Evolutionary conservation across 1,140 invertebrate species (phyloP), one percentile per base, ranked within the genome.

Genomic region (Lasioglossum albipes): DNA sequence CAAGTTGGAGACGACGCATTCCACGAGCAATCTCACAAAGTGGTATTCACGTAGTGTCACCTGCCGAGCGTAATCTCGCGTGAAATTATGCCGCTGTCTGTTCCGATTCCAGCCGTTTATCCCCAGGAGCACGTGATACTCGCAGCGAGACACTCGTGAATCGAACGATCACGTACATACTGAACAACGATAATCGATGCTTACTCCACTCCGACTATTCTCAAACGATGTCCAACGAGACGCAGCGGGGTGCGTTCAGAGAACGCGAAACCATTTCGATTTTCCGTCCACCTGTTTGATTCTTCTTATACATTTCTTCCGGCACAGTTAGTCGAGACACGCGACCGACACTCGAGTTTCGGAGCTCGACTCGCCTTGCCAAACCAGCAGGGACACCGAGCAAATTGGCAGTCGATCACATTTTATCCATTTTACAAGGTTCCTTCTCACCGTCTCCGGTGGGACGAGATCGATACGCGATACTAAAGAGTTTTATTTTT

Each of bases 261-360:
- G 3, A 27, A 16, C 13, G n/a, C 9, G 2, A 16, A 22, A 41
- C 13, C 18, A 16, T 9, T 10, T 42, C 6, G 36, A 12, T 59
- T 66, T 54, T 64, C 67, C 54, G 72, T 85, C 74, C 83, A 84
- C 73, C 65, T 77, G 79, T 82, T 85, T 82, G 74, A 84, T 82
- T 85, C 80, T 52, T 82, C 61, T 61, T 59, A 54, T 65, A 52
- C 73, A 68, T 80, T 75, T 62, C 77, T 74, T 85, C 54, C 9
- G 42, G 31, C 65, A 61, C 45, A 49, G n/a, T 75, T 62, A 42
- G 4, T 31, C 45, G 45, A 31, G 45, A 64, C 31, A 42, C 62
- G 7, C 42, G 41, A 36, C 36, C 36, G 36, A 27, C 7, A 2
- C 3, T 61, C 70, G 36, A 13, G 36, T 36, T 36, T 16, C 7